Evolutionary conservation across 2,888 invertebrate genomes (phyloP), one percentile per base, ranked within the genome.

Genomic region (Lamellibrachia columna): DNA sequence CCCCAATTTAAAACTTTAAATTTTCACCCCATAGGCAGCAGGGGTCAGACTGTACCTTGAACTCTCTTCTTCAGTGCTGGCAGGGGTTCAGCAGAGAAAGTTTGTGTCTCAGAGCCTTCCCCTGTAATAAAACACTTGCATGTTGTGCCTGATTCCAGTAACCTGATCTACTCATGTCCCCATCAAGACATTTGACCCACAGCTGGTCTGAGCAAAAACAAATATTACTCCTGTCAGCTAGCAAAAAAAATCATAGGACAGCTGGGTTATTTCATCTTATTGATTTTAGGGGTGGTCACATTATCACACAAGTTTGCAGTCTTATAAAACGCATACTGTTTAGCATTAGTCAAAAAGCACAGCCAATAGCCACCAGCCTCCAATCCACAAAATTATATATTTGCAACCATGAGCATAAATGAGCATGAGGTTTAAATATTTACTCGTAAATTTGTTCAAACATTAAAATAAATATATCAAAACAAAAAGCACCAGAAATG

Each of bases 1-100:
- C 2, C 6, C 6, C 2, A 11, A 75, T 22, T 11, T 75, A 22
- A 15, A 6, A 22, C 75, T 75, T 75, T 6, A 15, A 11, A 75
- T 75, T 2, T 75, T 6, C 6, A 15, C 75, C 75, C 75, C 22
- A 3, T 15, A 40, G 40, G 11, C 15, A 22, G 22, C 75, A 75
- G 75, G 4, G 22, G 75, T 75, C 9, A 53, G 22, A 55, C 40
- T 53, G 15, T 94, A 95, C 96, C 95, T 92, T 94, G 93, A 91
- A 95, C 93, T 92, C 95, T 94, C 93, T 95, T 95, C 91, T 95
- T 95, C 90, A 96, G 94, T 0, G 95, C 95, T 93, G 94, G 95
- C 3, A 96, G 93, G n/a, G 96, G 96, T 93, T 96, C 96, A 53
- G 96, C 96, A 92, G 94, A 94, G 93, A 96, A 96, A 6, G 75